A percentile compares a stretch with the other conserved stretches of the same genome.
These are phyloP conservation scores for Deilephila porcellus DNA, from an alignment of 2,888 invertebrate genomes.

Conservation along the genomic window DNA sequence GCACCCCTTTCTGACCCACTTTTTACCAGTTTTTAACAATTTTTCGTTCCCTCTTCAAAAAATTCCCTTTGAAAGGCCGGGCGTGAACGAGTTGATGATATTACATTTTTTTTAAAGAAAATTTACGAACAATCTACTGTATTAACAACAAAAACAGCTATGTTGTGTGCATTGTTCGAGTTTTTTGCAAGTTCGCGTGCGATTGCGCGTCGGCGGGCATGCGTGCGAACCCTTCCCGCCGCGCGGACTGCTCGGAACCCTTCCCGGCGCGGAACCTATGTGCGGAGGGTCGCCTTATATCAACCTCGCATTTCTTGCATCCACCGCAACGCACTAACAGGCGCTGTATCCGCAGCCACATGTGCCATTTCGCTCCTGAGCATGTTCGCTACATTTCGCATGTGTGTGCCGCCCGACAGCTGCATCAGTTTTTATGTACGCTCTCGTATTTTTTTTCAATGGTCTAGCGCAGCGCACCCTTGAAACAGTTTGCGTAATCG, in stretches of 20 bases:
- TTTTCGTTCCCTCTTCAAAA: conserved; percentile 79
- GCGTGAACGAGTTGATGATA: conserved; percentile 86
- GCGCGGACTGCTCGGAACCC: conserved; percentile 76
- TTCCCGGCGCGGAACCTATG: conserved; percentile 65
- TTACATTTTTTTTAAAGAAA: conserved; percentile 81
- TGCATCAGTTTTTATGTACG: conserved; percentile 83
- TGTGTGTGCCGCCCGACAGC: conserved; percentile 83
- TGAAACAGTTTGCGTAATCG: conserved; percentile 86
- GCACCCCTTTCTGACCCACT: conserved; percentile 85
- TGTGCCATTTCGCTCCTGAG: conserved; percentile 57
- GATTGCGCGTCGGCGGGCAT: conserved; percentile 83
- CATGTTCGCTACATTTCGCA: conserved; percentile 78
- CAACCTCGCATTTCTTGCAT: conserved; percentile 42
- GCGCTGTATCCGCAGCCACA: conserved; percentile 44
- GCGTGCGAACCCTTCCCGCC: conserved; percentile 79
- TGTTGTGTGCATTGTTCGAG: conserved; percentile 77
- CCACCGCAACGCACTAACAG: conserved; percentile 55
- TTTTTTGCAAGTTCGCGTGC: conserved; percentile 83
- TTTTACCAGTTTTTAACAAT: conserved; percentile 82
- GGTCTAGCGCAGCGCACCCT: conserved; percentile 78
- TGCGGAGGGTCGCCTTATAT: conserved; percentile 67
- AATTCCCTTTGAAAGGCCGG: conserved; percentile 81
- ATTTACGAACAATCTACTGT: conserved; percentile 83
- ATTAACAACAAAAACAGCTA: conserved; percentile 83
- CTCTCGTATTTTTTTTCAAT: conserved; percentile 84